Percentiles rank a stretch among this genome's conserved stretches.
Evolutionary conservation across 2,888 invertebrate genomes (phyloP).

Genomic region (Plebejus melissa): DNA sequence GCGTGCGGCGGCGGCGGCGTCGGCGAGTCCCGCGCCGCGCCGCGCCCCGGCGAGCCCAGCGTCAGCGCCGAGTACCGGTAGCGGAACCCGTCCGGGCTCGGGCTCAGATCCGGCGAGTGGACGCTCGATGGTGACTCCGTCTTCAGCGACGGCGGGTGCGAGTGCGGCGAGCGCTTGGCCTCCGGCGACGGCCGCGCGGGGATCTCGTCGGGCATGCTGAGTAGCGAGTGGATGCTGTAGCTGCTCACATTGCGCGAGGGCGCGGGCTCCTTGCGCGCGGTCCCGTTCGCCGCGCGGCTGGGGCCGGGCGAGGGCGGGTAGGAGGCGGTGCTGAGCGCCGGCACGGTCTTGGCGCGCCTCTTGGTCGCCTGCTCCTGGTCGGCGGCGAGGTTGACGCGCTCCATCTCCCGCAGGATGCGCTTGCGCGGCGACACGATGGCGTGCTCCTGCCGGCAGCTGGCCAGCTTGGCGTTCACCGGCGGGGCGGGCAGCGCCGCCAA

Average conservation of each 20-base stretch:
- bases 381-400: constrained; percentile 81
- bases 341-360: constrained; percentile 75
- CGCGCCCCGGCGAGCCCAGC: constrained; percentile 57
- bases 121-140: constrained; percentile 65
- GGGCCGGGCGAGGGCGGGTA: constrained; percentile 48
- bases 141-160: constrained; percentile 52
- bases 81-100: constrained; percentile 65
- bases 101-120: constrained; percentile 65
- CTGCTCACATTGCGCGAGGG: constrained; percentile 80
- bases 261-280: constrained; percentile 51
- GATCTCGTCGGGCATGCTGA: constrained; percentile 81
- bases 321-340: constrained; percentile 60
- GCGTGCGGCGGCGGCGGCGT: constrained; percentile 57
- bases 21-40: constrained; percentile 55
- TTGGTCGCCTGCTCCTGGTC: constrained; percentile 82
- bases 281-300: constrained; percentile 53
- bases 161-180: constrained; percentile 61
- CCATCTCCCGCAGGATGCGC: constrained; percentile 89
- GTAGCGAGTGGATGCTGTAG: constrained; percentile 91
- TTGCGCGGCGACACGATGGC: constrained; percentile 89
- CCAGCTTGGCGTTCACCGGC: constrained; percentile 67
- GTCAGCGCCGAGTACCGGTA: constrained; percentile 59
- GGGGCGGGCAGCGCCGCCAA: constrained; percentile 58
- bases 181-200: constrained; percentile 58
- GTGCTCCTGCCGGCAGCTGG: constrained; percentile 70